Evolutionary conservation across 2,888 invertebrate species (phyloP), one percentile per base, ranked within the genome.

Genomic region (Luffia ferchaultella): DNA sequence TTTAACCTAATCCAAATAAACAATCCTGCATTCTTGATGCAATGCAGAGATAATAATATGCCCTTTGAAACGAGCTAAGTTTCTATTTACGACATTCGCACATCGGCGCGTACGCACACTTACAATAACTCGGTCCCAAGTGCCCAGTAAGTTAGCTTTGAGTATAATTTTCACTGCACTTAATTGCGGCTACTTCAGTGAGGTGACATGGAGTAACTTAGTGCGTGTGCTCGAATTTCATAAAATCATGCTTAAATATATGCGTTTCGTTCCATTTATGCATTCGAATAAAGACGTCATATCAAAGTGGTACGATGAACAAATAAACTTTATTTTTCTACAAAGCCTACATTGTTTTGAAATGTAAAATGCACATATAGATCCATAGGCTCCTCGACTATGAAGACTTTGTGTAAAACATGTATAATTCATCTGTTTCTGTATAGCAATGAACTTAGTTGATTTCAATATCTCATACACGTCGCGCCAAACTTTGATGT

Each of bases 221-320:
- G 48, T 18, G 44, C 30, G 44, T 56, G 57, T 71, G 67, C 75
- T 79, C 78, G 67, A 67, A 74, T 80, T 73, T 77, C 79, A 72
- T 68, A 68, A 70, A 47, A 51, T 46, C 45, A 57, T 58, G 62
- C 62, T 76, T 76, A 75, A 77, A 75, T 78, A 77, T 79, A 77
- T 72, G 72, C 78, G 76, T 79, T 76, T 71, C 77, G 79, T 73
- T 76, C 71, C 70, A 68, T 69, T 68, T 68, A 64, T 68, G 63
- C 67, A 66, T 64, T 67, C 65, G 60, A 72, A 82, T 80, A 80
- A 79, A 79, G 79, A 78, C 76, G 73, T 80, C 79, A 75, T 64
- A 68, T 58, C 19, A 19, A 17, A 43, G 17, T n/a, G 15, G 48
- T 52, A 52, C 20, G 20, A 50, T 18, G 16, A 40, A 47, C 50